Base-by-base conservation (phyloP, 2,113 vertebrate species). In the Albula goreensis region DNA sequence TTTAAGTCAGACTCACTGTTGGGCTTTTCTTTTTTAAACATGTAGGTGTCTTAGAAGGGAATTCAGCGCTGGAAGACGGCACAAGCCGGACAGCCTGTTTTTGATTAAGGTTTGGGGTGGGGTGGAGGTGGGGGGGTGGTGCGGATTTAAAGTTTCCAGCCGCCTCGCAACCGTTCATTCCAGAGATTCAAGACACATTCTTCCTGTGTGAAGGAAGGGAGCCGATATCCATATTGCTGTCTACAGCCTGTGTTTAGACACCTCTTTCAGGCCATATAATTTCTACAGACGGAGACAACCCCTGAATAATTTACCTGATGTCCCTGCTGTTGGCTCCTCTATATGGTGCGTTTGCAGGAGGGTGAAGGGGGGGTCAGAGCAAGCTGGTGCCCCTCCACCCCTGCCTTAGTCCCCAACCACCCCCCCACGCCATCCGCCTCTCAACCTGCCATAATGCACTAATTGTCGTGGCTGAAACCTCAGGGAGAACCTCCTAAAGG, bases 301-400 rank as follows among this genome's bases (percentile, higher is more conserved):
- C 0, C 89, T 93, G 88, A 94, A 93, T 94, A 92, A 93, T 94
- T 94, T 92, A 94, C 90, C 89, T 87, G 90, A 88, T 86, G 81
- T 82, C 86, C 88, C 89, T 93, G 85, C 91, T 86, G 80, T 87
- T 87, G 89, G 83, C 89, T 92, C 86, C 89, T 89, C 81, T 88
- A 63, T 90, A 85, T 86, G 77, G 49, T 82, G 60, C 8, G 53
- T 10, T 12, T 1, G 53, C 3, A 15, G 9, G 57, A 3, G 4
- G 57, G 57, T 8, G 57, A 19, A 22, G 60, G 31, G 19, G 80
- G 13, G 57, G 22, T 22, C 50, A 22, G 77, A 22, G 17, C 52
- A 48, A 22, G 11, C 31, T 52, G 48, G 13, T 5, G 50, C 50
- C 50, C 15, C 17, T 48, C 15, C 11, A 1, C 52, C 53, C 25